Evolutionary conservation across 2,113 vertebrate species (phyloP), one percentile per base, ranked within the genome.

Genomic region (Phylloscopus trochilus): DNA sequence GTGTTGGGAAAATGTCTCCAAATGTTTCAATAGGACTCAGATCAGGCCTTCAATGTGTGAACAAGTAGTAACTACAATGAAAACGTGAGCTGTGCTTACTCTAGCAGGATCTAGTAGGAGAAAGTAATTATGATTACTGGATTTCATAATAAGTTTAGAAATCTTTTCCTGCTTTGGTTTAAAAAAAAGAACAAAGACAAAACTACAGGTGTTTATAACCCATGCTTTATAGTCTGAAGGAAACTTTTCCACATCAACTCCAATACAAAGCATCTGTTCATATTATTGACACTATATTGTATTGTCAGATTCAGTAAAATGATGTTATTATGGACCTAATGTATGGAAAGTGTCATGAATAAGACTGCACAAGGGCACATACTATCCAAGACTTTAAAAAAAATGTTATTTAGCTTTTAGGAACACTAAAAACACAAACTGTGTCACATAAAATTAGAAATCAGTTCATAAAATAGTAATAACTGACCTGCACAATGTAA

Each of bases 401-500:
- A 78, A 88, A 87, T 55, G 88, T 89, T 93, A 90, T 95, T 95
- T 97, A 97, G 96, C 94, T 91, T 96, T 87, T 91, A 97, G 93
- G 96, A 96, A 97, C 93, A 81, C 95, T 96, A 93, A 97, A 97
- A 96, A 94, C 94, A 95, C 95, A 97, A 97, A 97, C 96, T 77
- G 83, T 93, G 91, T 95, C 96, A 95, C 30, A 90, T 98, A 97
- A 98, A 98, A 97, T 97, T 96, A 97, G 96, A 96, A 92, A 97
- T 97, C 97, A 95, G 97, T 98, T 97, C 97, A 96, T 98, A 97
- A 98, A 97, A 96, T 86, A 41, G 92, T 96, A 97, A 95, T 97
- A 96, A 96, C 95, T 96, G 97, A 96, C 97, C 97, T 90, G 93
- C 92, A 91, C 96, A 87, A 96, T 96, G 96, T 97, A 98, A 78